Percentiles rank a stretch among this genome's conserved stretches.
phyloP scores from a whole-genome alignment of 2,888 invertebrate genomes.

The Catonia carolina region DNA sequence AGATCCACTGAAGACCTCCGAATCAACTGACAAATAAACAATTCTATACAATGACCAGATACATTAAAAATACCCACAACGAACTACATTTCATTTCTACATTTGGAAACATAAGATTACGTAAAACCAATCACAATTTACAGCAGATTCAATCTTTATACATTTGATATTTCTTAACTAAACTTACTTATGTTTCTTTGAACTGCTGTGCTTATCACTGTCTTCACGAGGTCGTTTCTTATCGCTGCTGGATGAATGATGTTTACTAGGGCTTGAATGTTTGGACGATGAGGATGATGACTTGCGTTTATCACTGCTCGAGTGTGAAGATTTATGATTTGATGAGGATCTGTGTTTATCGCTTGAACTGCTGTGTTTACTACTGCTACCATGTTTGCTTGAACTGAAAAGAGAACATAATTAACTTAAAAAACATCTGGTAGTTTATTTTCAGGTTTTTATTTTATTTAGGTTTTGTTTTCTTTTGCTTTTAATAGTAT shows the following conservation, averaged over 20 bases:
- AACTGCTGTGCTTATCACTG: constrained; percentile 52
- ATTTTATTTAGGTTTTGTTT: no score
- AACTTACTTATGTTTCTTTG: constrained; percentile 61
- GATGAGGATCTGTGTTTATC: constrained; percentile 30
- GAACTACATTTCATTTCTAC: no score
- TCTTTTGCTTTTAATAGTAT: no score
- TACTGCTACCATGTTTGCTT: constrained; percentile 41
- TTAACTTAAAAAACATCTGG: background rate
- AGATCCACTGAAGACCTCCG: no score
- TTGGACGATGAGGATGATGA: constrained; percentile 37
- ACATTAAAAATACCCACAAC: no score
- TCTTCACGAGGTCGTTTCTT: constrained; percentile 72
- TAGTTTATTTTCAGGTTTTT: no score
- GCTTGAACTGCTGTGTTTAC: constrained; percentile 42
- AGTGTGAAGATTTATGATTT: constrained; percentile 34
- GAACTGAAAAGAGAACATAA: constrained; percentile 28
- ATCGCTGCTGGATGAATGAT: constrained; percentile 39
- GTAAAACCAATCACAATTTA: no score
- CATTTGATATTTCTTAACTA: no score
- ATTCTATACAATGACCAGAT: no score
- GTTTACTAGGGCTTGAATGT: constrained; percentile 28
- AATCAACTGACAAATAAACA: no score
- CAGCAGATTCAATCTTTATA: no score
- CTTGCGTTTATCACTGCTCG: constrained; percentile 39
- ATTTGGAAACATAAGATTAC: no score